Conservation (phyloP, 2,797 vertebrate species). For the Oryzias sinensis region DNA sequence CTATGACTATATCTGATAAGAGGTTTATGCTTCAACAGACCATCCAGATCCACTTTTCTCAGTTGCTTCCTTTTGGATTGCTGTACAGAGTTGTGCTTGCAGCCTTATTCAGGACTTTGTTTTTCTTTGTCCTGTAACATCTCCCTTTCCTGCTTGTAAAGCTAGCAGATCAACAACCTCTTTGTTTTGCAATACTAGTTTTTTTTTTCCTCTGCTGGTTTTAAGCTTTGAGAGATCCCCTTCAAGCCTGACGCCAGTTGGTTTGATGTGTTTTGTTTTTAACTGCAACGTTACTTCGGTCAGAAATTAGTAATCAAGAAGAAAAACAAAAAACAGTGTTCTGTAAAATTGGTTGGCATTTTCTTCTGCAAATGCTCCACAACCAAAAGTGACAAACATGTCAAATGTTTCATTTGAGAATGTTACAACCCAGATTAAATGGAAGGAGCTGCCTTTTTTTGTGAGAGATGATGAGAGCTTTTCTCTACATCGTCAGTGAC, state of each 20-base stretch:
- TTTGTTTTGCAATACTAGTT: too few species aligned
- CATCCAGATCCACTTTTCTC: constrained; percentile 51
- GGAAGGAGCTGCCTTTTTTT: constrained; percentile 22
- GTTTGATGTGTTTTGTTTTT: too few species aligned
- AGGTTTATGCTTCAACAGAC: constrained; percentile 54
- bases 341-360: too few species aligned
- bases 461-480: constrained; percentile 36
- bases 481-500: constrained; percentile 38
- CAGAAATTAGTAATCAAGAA: too few species aligned
- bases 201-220: background rate
- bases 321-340: background rate
- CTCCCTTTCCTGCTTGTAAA: background rate
- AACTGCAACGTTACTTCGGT: too few species aligned
- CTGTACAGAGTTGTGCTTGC: background rate
- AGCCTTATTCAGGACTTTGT: constrained; percentile 15
- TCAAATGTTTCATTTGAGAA: constrained; percentile 11
- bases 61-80: constrained; percentile 26
- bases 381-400: constrained; percentile 18
- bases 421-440: constrained; percentile 6
- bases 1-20: constrained; percentile 51
- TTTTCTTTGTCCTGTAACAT: constrained; percentile 11
- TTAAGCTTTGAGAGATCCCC: background rate
- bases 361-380: background rate
- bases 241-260: too few species aligned
- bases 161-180: constrained; percentile 1